phyloP scores from a whole-genome alignment of 2,797 vertebrate genomes.

The Microctenopoma lineatum region DNA sequence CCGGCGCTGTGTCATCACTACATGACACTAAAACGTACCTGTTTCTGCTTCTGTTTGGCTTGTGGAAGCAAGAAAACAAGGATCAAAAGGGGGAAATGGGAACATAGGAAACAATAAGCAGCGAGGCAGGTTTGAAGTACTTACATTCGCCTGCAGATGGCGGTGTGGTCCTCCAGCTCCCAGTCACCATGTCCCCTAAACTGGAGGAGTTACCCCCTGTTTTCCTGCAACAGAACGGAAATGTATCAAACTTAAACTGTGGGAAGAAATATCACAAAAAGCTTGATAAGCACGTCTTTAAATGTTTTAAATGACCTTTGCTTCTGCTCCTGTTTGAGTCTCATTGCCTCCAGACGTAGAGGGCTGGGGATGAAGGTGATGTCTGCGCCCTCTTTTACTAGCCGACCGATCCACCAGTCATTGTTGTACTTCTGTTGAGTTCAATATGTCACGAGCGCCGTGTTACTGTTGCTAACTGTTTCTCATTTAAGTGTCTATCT shows the following conservation, averaged over 20 bases:
- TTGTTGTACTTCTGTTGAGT: conserved; percentile 92
- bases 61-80: conserved; percentile 85
- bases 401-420: conserved; percentile 97
- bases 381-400: conserved; percentile 96
- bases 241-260: not conserved
- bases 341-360: conserved; percentile 93
- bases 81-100: conserved; percentile 58
- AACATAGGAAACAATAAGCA: conserved; percentile 7
- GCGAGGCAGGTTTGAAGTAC: conserved; percentile 52
- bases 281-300: not conserved
- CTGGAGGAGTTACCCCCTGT: conserved; percentile 90
- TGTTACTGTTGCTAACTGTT: conserved; percentile 1
- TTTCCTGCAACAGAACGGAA: conserved; percentile 82
- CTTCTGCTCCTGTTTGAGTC: conserved; percentile 96
- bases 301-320: conserved; percentile 83
- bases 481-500: not conserved
- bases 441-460: conserved; percentile 38
- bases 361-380: conserved; percentile 97
- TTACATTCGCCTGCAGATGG: conserved; percentile 92
- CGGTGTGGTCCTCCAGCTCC: conserved; percentile 92
- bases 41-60: conserved; percentile 99
- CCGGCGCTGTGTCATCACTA: conserved; percentile 20
- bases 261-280: not conserved
- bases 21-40: conserved; percentile 84
- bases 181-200: conserved; percentile 91